These are phyloP conservation scores for Aleiodes leptofemur DNA, from an alignment of 2,888 invertebrate genomes.

Conservation along the genomic window DNA sequence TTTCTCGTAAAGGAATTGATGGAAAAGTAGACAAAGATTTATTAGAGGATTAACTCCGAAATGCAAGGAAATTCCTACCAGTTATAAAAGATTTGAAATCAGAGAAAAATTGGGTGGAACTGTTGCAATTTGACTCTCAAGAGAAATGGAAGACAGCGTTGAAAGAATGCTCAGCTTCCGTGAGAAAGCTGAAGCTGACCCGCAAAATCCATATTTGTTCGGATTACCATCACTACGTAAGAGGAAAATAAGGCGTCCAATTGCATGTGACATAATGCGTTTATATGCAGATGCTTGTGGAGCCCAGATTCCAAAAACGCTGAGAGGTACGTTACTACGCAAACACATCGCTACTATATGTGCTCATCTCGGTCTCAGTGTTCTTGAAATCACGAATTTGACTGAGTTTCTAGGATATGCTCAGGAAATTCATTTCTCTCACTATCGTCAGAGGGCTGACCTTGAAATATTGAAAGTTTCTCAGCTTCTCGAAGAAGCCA, in stretches of 20 bases:
- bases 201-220: conserved; percentile 32
- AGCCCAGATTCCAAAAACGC: conserved; percentile 12
- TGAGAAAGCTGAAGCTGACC: conserved; percentile 12
- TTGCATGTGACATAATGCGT: conserved; percentile 31
- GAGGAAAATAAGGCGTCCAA: not conserved
- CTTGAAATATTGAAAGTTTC: not conserved
- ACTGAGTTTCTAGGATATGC: not conserved
- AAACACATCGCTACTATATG: conserved; percentile 32
- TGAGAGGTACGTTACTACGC: conserved; percentile 30
- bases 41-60: conserved; percentile 8
- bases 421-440: not conserved
- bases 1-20: conserved; percentile 23
- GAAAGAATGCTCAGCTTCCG: conserved; percentile 28
- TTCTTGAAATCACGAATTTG: not conserved
- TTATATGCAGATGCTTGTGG: conserved; percentile 38
- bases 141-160: not conserved
- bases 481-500: not conserved
- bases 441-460: not conserved
- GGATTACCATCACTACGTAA: not conserved
- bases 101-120: conserved; percentile 33
- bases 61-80: conserved; percentile 10
- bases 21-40: conserved; percentile 13
- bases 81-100: conserved; percentile 20
- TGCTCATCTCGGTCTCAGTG: not conserved
- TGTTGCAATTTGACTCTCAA: conserved; percentile 19